Conservation (phyloP, 2,797 vertebrate species). For the Micropoecilia bifurca region DNA sequence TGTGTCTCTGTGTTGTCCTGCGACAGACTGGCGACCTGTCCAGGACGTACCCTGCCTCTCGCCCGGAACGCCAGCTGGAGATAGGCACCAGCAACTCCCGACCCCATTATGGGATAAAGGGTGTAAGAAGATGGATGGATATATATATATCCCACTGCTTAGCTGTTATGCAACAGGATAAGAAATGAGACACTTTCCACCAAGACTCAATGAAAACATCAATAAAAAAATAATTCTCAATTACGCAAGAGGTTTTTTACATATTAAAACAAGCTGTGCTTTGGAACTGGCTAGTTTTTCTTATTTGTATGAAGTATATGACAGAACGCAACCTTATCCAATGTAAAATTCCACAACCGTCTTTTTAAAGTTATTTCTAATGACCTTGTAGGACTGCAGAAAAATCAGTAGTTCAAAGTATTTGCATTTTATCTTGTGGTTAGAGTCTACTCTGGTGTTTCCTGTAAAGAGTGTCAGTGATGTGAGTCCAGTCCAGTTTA, state of each 20-base stretch:
- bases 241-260: neutral
- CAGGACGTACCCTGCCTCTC: too few relatives aligned
- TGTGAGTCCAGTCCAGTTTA: too few relatives aligned
- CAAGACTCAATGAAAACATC: conserved; percentile 6
- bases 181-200: conserved; percentile 8
- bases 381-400: too few relatives aligned
- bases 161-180: conserved; percentile 40
- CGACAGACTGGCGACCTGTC: too few relatives aligned
- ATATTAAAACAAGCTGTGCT: neutral
- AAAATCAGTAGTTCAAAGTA: neutral
- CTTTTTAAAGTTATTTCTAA: too few relatives aligned
- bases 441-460: too few relatives aligned
- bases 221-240: conserved; percentile 5
- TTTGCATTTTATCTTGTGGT: neutral
- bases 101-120: too few relatives aligned
- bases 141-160: conserved; percentile 16
- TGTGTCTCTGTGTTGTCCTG: too few relatives aligned
- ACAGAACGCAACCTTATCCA: neutral
- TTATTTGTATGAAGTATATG: neutral
- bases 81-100: too few relatives aligned
- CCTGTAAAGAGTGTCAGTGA: too few relatives aligned
- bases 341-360: neutral
- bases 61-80: too few relatives aligned
- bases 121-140: too few relatives aligned
- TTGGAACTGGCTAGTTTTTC: neutral